Conservation (phyloP, 2,888 invertebrate genomes). For the Belgica antarctica region DNA sequence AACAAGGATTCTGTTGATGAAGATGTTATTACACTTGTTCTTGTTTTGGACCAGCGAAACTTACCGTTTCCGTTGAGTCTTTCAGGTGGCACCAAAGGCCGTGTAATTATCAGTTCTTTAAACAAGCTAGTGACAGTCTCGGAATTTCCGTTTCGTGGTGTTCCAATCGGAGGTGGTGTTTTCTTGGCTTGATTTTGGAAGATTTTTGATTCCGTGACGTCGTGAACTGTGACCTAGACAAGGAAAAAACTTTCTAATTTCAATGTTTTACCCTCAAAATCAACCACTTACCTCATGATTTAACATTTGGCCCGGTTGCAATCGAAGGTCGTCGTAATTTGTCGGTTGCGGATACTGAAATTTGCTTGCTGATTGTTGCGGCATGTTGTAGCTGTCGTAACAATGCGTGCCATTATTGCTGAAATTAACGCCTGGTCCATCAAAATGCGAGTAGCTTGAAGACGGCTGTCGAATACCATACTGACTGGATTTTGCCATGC, state of each 20-base stretch:
- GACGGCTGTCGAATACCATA: background rate
- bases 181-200: conserved; percentile 49
- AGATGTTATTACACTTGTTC: background rate
- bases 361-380: background rate
- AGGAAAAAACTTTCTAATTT: conserved; percentile 7
- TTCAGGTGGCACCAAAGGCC: conserved; percentile 12
- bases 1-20: conserved; percentile 56
- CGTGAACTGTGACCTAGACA: conserved; percentile 54
- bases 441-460: conserved; percentile 36
- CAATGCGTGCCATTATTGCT: conserved; percentile 11
- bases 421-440: conserved; percentile 17
- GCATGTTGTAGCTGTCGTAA: background rate
- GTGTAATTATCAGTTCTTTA: conserved; percentile 12
- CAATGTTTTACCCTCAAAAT: background rate
- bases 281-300: conserved; percentile 53
- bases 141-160: conserved; percentile 45
- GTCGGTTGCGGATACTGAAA: conserved; percentile 44
- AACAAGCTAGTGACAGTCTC: background rate
- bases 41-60: background rate
- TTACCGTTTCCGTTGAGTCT: conserved; percentile 37
- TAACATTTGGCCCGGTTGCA: conserved; percentile 55
- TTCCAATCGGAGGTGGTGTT: conserved; percentile 52
- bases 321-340: conserved; percentile 53
- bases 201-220: conserved; percentile 55
- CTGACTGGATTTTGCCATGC: background rate